phyloP scores from a whole-genome alignment of 2,113 vertebrate species.

The Orycteropus afer region DNA sequence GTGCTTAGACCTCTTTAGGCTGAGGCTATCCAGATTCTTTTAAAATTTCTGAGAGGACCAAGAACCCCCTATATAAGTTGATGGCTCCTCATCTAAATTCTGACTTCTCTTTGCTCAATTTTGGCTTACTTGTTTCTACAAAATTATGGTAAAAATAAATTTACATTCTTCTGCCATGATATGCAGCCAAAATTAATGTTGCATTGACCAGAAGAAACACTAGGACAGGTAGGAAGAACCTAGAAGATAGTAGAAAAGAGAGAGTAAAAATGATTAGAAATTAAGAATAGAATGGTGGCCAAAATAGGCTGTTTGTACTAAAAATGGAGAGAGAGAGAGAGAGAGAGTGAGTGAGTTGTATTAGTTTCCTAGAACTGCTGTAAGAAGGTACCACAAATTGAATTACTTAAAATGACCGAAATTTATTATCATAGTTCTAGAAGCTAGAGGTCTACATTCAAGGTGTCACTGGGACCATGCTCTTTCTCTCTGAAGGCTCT shows the following conservation, averaged over 20 bases:
- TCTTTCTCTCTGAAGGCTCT: no score
- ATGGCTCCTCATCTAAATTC: not conserved
- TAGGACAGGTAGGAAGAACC: not conserved
- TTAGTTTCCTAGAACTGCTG: no score
- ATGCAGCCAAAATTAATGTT: not conserved
- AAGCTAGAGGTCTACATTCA: no score
- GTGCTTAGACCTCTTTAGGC: not conserved
- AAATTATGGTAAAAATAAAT: not conserved
- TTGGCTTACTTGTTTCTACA: constrained; percentile 1
- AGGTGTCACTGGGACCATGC: no score
- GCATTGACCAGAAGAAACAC: not conserved
- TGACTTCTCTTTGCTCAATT: not conserved
- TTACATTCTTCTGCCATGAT: not conserved
- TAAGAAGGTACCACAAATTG: no score
- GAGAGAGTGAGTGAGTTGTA: no score
- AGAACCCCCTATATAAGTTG: not conserved
- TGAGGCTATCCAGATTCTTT: not conserved
- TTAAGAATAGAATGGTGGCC: not conserved
- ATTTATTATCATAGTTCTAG: no score
- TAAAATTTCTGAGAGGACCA: not conserved
- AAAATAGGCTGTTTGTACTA: not conserved
- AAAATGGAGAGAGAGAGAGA: not conserved
- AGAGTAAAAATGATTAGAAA: not conserved
- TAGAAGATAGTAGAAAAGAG: not conserved
- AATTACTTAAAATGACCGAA: no score